Percentiles rank a stretch among this genome's conserved stretches.
Evolutionary conservation across 2,113 vertebrate genomes (phyloP).

Genomic region (Coptodon rendalli): DNA sequence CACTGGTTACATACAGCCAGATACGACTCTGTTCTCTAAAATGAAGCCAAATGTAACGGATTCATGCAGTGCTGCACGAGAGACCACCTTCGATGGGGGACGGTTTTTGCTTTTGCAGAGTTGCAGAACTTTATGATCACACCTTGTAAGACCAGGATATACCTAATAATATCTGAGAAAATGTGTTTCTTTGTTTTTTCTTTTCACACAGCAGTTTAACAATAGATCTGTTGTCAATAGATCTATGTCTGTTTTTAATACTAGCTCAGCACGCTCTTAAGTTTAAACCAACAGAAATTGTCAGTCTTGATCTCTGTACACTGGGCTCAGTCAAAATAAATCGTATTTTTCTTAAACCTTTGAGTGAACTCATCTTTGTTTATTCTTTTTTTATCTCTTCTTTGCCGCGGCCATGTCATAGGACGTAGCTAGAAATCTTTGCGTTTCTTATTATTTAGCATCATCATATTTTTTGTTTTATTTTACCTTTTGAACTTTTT

Average conservation of each 20-base stretch:
- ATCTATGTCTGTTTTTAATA: background rate
- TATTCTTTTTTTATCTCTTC: background rate
- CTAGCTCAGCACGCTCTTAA: accelerated
- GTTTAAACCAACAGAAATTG: background rate
- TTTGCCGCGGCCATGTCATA: background rate
- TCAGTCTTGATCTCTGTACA: background rate
- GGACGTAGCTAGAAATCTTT: background rate
- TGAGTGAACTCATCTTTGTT: background rate
- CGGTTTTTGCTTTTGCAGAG: background rate
- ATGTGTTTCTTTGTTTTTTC: background rate
- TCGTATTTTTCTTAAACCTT: background rate
- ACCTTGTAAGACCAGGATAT: background rate
- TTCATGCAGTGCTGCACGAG: accelerated
- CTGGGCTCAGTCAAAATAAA: background rate
- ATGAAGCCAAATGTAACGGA: accelerated
- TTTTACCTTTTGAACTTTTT: background rate
- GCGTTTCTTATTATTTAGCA: background rate
- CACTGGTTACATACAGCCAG: background rate
- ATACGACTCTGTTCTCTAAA: accelerated
- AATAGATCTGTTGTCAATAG: background rate
- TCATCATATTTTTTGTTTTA: background rate
- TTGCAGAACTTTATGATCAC: background rate
- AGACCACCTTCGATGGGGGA: accelerated
- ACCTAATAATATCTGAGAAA: background rate
- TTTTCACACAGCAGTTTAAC: background rate